Evolutionary conservation across 2,797 vertebrate genomes (phyloP), one percentile per base, ranked within the genome.

Genomic region (Esox lucius): DNA sequence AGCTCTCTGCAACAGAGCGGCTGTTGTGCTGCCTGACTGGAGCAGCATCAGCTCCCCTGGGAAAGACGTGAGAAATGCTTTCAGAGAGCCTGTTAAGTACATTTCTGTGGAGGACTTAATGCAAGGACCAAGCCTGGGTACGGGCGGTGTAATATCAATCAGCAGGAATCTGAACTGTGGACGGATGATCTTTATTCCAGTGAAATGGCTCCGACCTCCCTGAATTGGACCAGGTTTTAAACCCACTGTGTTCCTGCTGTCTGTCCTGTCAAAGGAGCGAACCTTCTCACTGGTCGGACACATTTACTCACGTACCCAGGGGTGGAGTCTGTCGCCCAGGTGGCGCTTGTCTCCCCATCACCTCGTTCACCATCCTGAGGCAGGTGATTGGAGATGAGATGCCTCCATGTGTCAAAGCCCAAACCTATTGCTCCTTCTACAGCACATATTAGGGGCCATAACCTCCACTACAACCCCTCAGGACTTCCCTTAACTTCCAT

Each of bases 21-120:
- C 87, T 88, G 86, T 94, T 94, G 91, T 93, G 84, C 75, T 13
- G 81, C 85, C 78, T 39, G 67, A 79, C 80, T 83, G 81, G 77
- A 86, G 89, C 87, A 87, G 89, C 75, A 80, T 93, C 89, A 88
- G 90, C 90, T 90, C 80, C 87, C 86, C 77, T 78, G 80, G 69
- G 66, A 56, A 51, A 78, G 84, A 90, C 5, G 67, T 70, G 76
- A 83, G 83, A 88, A 89, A 91, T 78, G 79, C 77, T 78, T 81
- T 65, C 0, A 46, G 75, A 87, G 80, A 80, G 80, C 77, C 80
- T 75, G 83, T 80, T 83, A 76, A 84, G 86, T 87, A 82, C 62
- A 79, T 67, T 87, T 87, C 79, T 90, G 81, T 71, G 31, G 76
- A 78, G 83, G 77, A 75, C 76, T 68, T 88, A 84, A 74, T 80